A percentile compares a stretch with the other conserved stretches of the same genome.
Evolutionary conservation across 1,140 invertebrate species (phyloP).

Genomic region (Tribolium castaneum): DNA sequence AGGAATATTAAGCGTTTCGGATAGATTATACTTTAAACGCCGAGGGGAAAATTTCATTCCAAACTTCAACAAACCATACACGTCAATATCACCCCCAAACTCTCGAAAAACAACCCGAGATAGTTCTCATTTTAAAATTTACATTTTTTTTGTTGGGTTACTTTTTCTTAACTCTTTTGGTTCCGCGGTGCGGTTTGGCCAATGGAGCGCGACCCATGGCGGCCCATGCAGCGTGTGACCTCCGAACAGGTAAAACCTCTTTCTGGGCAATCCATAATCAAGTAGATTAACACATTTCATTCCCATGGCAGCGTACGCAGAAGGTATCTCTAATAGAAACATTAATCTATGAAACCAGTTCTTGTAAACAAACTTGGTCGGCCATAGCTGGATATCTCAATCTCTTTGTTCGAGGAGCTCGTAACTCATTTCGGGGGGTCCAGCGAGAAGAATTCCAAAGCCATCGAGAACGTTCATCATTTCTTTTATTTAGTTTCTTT

Average conservation of each 20-base stretch:
- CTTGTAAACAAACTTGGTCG: conserved; percentile 46
- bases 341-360: conserved; percentile 56
- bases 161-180: too few relatives aligned
- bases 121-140: too few relatives aligned
- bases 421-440: conserved; percentile 53
- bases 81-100: background rate
- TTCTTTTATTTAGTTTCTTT: conserved; percentile 33
- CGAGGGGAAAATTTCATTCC: conserved; percentile 48
- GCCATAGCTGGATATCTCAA: conserved; percentile 54
- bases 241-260: conserved; percentile 33
- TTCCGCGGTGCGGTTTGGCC: too few relatives aligned
- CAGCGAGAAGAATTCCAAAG: conserved; percentile 49
- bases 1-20: conserved; percentile 56
- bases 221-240: conserved; percentile 17
- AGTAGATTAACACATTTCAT: conserved; percentile 50
- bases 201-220: too few relatives aligned
- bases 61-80: conserved; percentile 36
- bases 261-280: conserved; percentile 38
- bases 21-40: conserved; percentile 54
- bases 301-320: conserved; percentile 45
- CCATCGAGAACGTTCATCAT: conserved; percentile 32
- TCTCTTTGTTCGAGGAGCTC: conserved; percentile 53
- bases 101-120: too few relatives aligned
- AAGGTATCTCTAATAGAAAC: conserved; percentile 52
- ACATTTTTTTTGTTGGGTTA: too few relatives aligned